Conservation (phyloP, 2,888 invertebrate genomes). For the Coelinius sp. region DNA sequence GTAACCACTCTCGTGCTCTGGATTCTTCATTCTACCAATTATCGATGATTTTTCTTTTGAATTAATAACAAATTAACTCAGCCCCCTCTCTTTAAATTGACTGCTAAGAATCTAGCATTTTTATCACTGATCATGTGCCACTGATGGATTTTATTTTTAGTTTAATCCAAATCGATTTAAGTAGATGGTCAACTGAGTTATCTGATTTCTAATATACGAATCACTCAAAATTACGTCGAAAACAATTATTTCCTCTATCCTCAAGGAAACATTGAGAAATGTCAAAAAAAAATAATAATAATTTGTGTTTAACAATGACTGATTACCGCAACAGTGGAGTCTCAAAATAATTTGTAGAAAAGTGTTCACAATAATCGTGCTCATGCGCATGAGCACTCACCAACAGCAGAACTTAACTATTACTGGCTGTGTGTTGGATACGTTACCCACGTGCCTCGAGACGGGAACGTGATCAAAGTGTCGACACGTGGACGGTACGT, state of each 20-base stretch:
- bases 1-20: constrained; percentile 87
- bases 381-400: constrained; percentile 35
- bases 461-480: constrained; percentile 40
- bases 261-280: not conserved
- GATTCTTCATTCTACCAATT: constrained; percentile 71
- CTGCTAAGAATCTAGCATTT: constrained; percentile 24
- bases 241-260: not conserved
- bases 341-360: not conserved
- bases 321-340: not conserved
- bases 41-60: not conserved
- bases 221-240: not conserved
- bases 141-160: not conserved
- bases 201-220: not conserved
- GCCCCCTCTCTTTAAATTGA: not conserved
- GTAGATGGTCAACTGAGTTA: not conserved
- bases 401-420: not conserved
- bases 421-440: not conserved
- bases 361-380: not conserved
- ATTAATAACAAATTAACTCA: not conserved
- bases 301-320: too few species aligned
- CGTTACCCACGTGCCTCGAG: constrained; percentile 35
- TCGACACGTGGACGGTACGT: constrained; percentile 35
- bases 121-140: not conserved
- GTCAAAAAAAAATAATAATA: not conserved
- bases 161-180: constrained; percentile 8